Evolutionary conservation across 2,797 vertebrate species (phyloP), one percentile per base, ranked within the genome.

Genomic region (Melanotaenia parkinsoni): DNA sequence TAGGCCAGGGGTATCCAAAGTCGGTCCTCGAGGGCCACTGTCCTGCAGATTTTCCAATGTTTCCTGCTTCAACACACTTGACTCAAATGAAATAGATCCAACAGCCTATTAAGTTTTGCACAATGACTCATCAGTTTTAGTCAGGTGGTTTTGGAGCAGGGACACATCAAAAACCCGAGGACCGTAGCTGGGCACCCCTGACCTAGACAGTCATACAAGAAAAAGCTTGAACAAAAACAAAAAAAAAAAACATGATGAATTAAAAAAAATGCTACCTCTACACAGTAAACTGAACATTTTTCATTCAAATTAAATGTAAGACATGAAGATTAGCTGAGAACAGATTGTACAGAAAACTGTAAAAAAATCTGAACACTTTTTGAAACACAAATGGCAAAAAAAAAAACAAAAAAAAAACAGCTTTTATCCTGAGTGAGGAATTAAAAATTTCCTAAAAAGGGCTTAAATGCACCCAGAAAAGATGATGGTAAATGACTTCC

Each of bases 291-390:
- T 35, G 59, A 73, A 79, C 50, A 59, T 60, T 61, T 56, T 32
- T 62, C 56, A 53, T 67, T 28, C 74, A 61, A 77, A 71, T 67
- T 35, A 56, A 72, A 70, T 38, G 69, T 73, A 53, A 68, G 60
- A 59, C 64, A 51, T 63, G 47, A 40, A 67, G 60, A 63, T 32
- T 24, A 47, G 18, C 67, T 63, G 28, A 37, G 33, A 62, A 79
- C 61, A 61, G 60, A 65, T 14, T 80, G 71, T 20, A 45, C 74
- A 73, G 60, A 73, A 67, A 83, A 67, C 53, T 40, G 32, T 32
- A 47, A 47, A 47, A 47, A 20, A 40, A 4, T 13, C 12, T 13
- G 13, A 67, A 24, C 14, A n/a, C 28, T 20, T 70, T 43, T 1
- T 35, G 30, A 45, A 51, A n/a, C 28, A 28, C 28, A 28, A 28